Evolutionary conservation across 2,888 invertebrate species (phyloP).

Genomic region (Pristionchus fissidentatus): DNA sequence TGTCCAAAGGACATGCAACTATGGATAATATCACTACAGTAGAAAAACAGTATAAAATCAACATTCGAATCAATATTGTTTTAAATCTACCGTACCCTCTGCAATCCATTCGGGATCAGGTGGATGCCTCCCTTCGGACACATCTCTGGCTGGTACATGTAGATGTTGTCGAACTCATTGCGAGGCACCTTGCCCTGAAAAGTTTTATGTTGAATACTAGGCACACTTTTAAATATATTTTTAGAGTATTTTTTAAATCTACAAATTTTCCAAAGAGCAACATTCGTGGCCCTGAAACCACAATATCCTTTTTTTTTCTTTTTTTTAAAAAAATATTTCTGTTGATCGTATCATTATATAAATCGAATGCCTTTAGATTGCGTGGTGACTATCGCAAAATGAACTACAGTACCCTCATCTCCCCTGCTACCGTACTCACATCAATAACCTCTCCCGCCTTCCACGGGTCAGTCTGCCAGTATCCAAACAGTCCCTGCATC

Average conservation of each 20-base stretch:
- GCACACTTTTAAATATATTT: too few species aligned
- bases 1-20: too few species aligned
- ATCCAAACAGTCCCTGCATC: constrained; percentile 83
- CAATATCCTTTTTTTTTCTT: too few species aligned
- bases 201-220: too few species aligned
- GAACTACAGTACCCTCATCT: too few species aligned
- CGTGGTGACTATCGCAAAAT: background rate
- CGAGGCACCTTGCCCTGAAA: constrained; percentile 89
- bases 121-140: constrained; percentile 58
- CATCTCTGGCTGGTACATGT: constrained; percentile 93
- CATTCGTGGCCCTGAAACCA: too few species aligned
- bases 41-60: too few species aligned
- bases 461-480: constrained; percentile 94
- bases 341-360: background rate
- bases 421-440: background rate
- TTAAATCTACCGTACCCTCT: background rate
- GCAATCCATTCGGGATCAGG: constrained; percentile 12
- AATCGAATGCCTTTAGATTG: constrained; percentile 78
- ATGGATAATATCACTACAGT: too few species aligned
- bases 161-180: constrained; percentile 97
- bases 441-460: constrained; percentile 87
- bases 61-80: too few species aligned
- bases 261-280: too few species aligned
- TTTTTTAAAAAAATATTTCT: too few species aligned
- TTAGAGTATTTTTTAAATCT: too few species aligned